phyloP scores from a whole-genome alignment of 53 echinoderm and acorn worm species.

The Paracentrotus lividus region DNA sequence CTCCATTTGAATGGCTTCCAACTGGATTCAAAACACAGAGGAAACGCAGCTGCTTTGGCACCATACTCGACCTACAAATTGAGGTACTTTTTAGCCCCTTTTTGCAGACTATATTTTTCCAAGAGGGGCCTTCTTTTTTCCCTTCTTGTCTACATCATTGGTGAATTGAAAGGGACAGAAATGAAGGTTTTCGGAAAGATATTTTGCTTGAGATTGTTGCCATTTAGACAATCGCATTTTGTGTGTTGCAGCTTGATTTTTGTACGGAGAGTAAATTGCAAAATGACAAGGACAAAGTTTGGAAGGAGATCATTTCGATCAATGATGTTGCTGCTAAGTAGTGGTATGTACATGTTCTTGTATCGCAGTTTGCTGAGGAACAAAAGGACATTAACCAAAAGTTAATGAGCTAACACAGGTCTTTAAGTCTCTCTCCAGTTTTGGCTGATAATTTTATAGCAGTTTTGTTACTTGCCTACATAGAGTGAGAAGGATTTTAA shows the following conservation, averaged over 20 bases:
- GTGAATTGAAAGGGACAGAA: not conserved
- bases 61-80: not conserved
- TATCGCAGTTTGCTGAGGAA: not conserved
- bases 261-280: not conserved
- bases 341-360: not conserved
- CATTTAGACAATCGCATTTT: not conserved
- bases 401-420: too few relatives aligned
- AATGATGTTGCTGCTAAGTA: constrained; percentile 47
- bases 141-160: not conserved
- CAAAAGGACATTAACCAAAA: not conserved
- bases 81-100: not conserved
- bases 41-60: constrained; percentile 36
- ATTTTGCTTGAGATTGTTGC: not conserved
- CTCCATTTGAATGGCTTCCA: constrained; percentile 11
- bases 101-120: not conserved
- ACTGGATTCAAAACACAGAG: not conserved
- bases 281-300: constrained; percentile 42
- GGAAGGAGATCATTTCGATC: constrained; percentile 54
- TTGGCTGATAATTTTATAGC: too few relatives aligned
- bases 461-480: too few relatives aligned
- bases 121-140: not conserved
- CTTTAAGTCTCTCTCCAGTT: too few relatives aligned
- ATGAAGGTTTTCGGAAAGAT: not conserved
- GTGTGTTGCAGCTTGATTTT: not conserved
- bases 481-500: too few relatives aligned